These are phyloP conservation scores for Eupithecia exiguata DNA, from an alignment of 2,888 invertebrate genomes.

Conservation along the genomic window DNA sequence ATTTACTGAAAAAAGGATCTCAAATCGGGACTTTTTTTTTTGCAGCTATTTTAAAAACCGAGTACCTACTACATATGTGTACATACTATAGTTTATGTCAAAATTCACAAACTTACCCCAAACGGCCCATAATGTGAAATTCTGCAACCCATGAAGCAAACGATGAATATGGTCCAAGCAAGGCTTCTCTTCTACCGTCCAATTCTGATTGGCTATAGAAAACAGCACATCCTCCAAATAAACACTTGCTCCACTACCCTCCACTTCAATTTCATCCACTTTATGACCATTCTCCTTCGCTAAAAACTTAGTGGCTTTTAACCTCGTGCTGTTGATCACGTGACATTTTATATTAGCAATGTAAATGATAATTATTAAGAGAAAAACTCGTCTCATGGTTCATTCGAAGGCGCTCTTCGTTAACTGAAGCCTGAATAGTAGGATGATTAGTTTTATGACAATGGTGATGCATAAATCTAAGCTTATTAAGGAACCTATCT, in stretches of 20 bases:
- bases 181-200: conserved; percentile 65
- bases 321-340: conserved; percentile 48
- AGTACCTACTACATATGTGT: too few relatives aligned
- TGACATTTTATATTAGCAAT: conserved; percentile 44
- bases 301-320: conserved; percentile 33
- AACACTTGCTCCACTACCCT: conserved; percentile 53
- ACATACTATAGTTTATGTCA: not conserved
- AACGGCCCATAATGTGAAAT: conserved; percentile 83
- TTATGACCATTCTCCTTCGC: conserved; percentile 38
- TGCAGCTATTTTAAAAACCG: too few relatives aligned
- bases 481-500: not conserved
- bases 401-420: conserved; percentile 30
- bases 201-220: conserved; percentile 66
- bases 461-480: conserved; percentile 12
- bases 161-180: conserved; percentile 67
- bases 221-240: conserved; percentile 75
- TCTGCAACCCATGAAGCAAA: conserved; percentile 71
- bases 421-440: conserved; percentile 53
- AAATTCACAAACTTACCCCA: conserved; percentile 74
- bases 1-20: too few relatives aligned
- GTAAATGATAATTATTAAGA: conserved; percentile 33
- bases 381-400: conserved; percentile 53
- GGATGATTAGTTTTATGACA: conserved; percentile 56
- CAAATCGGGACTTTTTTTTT: too few relatives aligned
- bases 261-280: conserved; percentile 35